These are phyloP conservation scores for Sinocyclocheilus anshuiensis DNA, from an alignment of 2,113 vertebrate genomes.

Conservation along the genomic window DNA sequence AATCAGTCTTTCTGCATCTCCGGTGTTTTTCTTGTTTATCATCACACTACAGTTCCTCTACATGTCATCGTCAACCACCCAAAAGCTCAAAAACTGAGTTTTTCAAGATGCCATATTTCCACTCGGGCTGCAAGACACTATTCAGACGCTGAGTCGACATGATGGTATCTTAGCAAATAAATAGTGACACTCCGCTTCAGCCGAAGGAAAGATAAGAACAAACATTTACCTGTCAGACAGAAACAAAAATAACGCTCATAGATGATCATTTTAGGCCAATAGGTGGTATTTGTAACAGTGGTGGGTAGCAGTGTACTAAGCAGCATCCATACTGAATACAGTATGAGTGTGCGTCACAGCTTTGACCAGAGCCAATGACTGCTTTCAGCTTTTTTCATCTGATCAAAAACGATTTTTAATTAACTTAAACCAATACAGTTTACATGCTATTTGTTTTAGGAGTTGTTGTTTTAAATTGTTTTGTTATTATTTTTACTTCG, in stretches of 20 bases:
- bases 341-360: conserved; percentile 16
- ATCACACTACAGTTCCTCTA: not conserved
- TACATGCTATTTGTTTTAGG: not conserved
- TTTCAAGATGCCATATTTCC: conserved; percentile 13
- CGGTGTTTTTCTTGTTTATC: no score
- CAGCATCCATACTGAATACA: conserved; percentile 34
- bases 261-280: conserved; percentile 31
- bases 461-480: not conserved
- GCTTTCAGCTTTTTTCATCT: not conserved
- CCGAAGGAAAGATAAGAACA: not conserved
- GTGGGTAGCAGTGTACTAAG: not conserved
- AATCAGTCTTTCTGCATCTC: not conserved
- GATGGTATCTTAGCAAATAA: not conserved
- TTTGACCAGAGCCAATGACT: conserved; percentile 12
- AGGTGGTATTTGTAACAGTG: conserved; percentile 17
- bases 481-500: not conserved
- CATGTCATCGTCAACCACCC: not conserved
- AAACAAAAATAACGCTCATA: not conserved
- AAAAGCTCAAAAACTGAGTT: not conserved
- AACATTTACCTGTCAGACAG: conserved; percentile 22
- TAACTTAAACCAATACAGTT: not conserved
- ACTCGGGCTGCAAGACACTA: conserved; percentile 14
- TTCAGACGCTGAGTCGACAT: not conserved
- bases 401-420: not conserved
- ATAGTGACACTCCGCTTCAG: not conserved